Base-by-base conservation (phyloP, 2,888 invertebrate genomes). In the Pollenia griseotomentosa region DNA sequence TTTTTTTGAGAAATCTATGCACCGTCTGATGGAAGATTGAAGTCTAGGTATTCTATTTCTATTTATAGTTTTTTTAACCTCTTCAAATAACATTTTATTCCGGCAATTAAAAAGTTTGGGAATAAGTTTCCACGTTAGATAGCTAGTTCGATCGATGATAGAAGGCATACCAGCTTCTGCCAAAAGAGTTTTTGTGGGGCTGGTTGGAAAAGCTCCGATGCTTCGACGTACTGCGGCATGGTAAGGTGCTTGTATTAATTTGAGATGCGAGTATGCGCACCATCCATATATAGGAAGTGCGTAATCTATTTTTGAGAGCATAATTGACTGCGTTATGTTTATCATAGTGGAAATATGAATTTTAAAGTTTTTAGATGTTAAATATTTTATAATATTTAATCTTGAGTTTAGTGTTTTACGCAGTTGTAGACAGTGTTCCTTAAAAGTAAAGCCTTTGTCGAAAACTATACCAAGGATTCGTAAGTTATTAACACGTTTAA, bases 261-360 rank as follows among this genome's bases (percentile, higher is more conserved):
- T 71, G 11, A 55, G 55, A 7, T 71, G n/a, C 19, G 71, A 44
- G 2, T n/a, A 12, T 6, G 55, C 42, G 12, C 55, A 71, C 19
- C 44, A 46, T 6, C 57, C 57, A 23, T 73, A 57, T 8, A 57
- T 73, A 9, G 44, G 44, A 14, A 57, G 44, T 5, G 44, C 44
- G 44, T 14, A 71, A 33, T 71, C 71, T 3, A 71, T 71, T 71
- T 71, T 57, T 10, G 55, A 57, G 11, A 71, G 44, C 12, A 71
- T 23, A 10, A 44, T 71, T 0, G 57, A 42, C 5, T 44, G 40
- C 6, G 57, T 57, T 57, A 71, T 71, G 19, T 71, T 55, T 12
- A 55, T 5, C 42, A 55, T 71, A 11, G 71, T 55, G 2, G 44
- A 40, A 1, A 59, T 46, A 7, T 73, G 46, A 2, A 73, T 59